Percentiles rank a stretch among this genome's conserved stretches.
Evolutionary conservation across 2,113 vertebrate species (phyloP).

Genomic region (Progne subis): DNA sequence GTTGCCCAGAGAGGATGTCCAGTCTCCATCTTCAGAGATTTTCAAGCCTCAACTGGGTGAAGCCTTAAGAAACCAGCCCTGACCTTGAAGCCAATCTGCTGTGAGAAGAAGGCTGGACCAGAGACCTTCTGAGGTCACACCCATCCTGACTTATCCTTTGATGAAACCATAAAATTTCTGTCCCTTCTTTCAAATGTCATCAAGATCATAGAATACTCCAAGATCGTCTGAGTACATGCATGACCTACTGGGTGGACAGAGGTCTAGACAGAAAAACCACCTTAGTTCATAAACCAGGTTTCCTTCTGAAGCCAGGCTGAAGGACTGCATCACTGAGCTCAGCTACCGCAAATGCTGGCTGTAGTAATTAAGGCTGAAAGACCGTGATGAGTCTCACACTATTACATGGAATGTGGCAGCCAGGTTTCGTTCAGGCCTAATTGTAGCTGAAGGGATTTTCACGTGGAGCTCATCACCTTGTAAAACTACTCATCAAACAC

Average conservation of each 20-base stretch:
- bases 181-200: not conserved
- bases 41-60: not conserved
- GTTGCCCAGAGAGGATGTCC: not conserved
- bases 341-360: not conserved
- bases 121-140: not conserved
- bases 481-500: not conserved
- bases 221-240: not conserved
- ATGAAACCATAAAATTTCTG: not conserved
- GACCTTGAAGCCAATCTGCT: not conserved
- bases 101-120: not conserved
- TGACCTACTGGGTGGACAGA: not conserved
- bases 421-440: not conserved
- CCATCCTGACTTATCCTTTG: not conserved
- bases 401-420: not conserved
- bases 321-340: not conserved
- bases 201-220: not conserved
- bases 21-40: not conserved
- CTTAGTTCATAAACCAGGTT: not conserved
- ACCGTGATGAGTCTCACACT: not conserved
- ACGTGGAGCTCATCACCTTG: not conserved
- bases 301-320: not conserved
- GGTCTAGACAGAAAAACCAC: not conserved
- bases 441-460: not conserved
- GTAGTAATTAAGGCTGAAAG: constrained; percentile 31
- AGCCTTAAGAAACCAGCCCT: not conserved